Evolutionary conservation across 2,888 invertebrate genomes (phyloP).

Genomic region (Eledona agricola): DNA sequence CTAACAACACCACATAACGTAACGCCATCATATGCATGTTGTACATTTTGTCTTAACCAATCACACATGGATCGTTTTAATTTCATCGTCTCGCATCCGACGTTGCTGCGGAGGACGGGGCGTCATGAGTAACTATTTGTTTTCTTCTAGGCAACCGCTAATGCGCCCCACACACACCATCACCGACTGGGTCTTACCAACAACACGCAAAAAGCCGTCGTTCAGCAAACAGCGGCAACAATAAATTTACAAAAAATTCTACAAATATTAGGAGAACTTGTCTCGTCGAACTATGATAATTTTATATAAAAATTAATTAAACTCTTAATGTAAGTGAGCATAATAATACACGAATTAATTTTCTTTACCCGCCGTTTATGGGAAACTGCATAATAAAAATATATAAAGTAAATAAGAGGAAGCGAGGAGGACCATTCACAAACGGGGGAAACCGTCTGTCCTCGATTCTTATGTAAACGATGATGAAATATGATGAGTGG

Average conservation of each 20-base stretch:
- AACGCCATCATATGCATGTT: conserved; percentile 46
- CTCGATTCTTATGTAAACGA: conserved; percentile 38
- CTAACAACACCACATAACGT: conserved; percentile 42
- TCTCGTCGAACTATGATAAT: conserved; percentile 47
- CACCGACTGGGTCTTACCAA: conserved; percentile 55
- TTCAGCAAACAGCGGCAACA: conserved; percentile 31
- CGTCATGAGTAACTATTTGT: conserved; percentile 38
- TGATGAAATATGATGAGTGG: conserved; percentile 40
- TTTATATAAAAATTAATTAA: conserved; percentile 51
- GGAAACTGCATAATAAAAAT: conserved; percentile 51
- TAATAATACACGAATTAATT: conserved; percentile 55
- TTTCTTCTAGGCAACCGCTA: conserved; percentile 61
- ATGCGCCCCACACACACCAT: conserved; percentile 52
- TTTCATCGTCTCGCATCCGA: conserved; percentile 30
- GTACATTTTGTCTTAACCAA: conserved; percentile 31
- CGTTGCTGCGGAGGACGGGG: conserved; percentile 4
- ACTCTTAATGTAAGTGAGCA: conserved; percentile 54
- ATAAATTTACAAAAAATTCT: conserved; percentile 25
- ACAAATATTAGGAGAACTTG: conserved; percentile 38
- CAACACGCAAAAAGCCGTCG: conserved; percentile 50
- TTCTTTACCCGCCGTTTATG: conserved; percentile 51
- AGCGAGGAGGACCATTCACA: conserved; percentile 44
- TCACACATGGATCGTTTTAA: conserved; percentile 32
- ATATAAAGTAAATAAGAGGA: conserved; percentile 45
- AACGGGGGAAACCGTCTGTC: conserved; percentile 40